Evolutionary conservation across 2,888 invertebrate genomes (phyloP).

Genomic region (Polietes domitor): DNA sequence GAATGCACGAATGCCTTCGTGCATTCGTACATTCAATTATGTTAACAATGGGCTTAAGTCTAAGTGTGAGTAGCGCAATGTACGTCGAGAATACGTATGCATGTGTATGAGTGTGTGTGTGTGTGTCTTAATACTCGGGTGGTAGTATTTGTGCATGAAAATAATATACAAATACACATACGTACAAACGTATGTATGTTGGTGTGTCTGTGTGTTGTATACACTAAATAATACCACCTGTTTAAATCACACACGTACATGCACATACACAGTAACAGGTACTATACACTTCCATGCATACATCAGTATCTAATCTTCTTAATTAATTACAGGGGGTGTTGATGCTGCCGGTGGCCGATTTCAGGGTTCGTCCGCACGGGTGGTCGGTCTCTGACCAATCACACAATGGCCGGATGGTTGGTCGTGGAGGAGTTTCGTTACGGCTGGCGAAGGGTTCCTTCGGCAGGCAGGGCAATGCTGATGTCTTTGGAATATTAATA

Average conservation of each 20-base stretch:
- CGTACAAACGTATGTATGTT: no score
- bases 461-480: not conserved
- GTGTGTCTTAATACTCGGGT: not conserved
- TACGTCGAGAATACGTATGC: not conserved
- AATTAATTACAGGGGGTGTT: conserved; percentile 6
- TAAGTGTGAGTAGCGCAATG: not conserved
- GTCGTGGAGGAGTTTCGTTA: not conserved
- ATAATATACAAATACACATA: not conserved
- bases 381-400: not conserved
- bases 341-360: not conserved
- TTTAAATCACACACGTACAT: not conserved
- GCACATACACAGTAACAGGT: not conserved
- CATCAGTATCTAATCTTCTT: conserved; percentile 13
- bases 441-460: not conserved
- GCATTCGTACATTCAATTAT: not conserved
- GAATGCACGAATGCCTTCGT: not conserved
- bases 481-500: conserved; percentile 9
- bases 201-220: no score
- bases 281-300: conserved; percentile 9
- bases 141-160: not conserved
- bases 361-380: not conserved
- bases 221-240: no score
- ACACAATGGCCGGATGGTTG: not conserved
- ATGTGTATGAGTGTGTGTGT: not conserved
- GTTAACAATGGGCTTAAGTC: conserved; percentile 22